phyloP scores from a whole-genome alignment of 2,888 invertebrate genomes.

The Smittia aterrima region DNA sequence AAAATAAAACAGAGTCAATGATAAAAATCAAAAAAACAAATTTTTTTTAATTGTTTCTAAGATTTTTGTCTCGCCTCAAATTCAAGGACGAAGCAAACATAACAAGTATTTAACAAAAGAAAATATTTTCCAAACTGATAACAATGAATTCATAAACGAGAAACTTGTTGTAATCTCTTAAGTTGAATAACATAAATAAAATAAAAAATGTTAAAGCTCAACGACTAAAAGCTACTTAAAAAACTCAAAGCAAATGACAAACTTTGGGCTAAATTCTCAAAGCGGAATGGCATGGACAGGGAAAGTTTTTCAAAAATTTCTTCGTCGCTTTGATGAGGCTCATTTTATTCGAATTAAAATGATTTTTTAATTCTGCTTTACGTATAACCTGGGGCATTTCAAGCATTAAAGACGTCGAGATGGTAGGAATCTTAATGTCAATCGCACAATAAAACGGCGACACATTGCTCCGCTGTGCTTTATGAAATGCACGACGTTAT shows the following conservation, averaged over 20 bases:
- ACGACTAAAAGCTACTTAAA: conserved; percentile 10
- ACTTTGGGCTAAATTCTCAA: conserved; percentile 18
- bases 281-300: conserved; percentile 55
- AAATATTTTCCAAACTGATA: conserved; percentile 50
- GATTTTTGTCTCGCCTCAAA: too few species aligned
- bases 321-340: not conserved
- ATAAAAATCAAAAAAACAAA: conserved; percentile 43
- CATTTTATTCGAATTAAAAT: not conserved
- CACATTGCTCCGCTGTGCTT: conserved; percentile 10
- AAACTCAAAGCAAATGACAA: conserved; percentile 23
- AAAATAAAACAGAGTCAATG: conserved; percentile 43
- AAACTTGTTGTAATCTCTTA: not conserved
- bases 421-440: not conserved
- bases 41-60: conserved; percentile 17
- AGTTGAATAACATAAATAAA: not conserved
- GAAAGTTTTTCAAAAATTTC: conserved; percentile 47
- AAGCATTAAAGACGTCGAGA: not conserved
- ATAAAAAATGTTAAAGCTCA: not conserved
- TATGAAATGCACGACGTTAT: conserved; percentile 53
- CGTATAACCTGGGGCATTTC: conserved; percentile 21
- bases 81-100: conserved; percentile 4
- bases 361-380: conserved; percentile 1
- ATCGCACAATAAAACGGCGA: conserved; percentile 21
- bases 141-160: not conserved
- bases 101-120: conserved; percentile 34